Evolutionary conservation across 2,888 invertebrate genomes (phyloP), one percentile per base, ranked within the genome.

Genomic region (Pachymerium ferrugineum): DNA sequence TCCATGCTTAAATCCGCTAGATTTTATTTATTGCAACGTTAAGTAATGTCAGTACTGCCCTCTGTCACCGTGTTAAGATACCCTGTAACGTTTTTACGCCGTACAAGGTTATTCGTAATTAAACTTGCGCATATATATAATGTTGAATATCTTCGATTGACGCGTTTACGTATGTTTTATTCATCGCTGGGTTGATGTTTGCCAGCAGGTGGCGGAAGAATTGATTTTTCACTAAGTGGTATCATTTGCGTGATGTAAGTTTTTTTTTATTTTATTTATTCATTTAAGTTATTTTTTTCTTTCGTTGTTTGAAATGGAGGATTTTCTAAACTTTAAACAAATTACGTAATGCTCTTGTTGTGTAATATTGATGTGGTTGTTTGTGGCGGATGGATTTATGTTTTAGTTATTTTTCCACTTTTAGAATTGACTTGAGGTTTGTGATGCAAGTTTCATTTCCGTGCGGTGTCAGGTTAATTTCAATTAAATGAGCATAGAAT

Each of bases 401-500:
- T 28, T 62, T 62, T 62, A 6, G 62, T 62, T 28, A 62, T 62
- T 62, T 62, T 62, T n/a, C n/a, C n/a, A 62, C 25, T 28, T 28
- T 28, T 10, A 28, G 12, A 28, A 62, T 62, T 22, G 62, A 62
- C 62, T 62, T 62, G 62, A 62, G 62, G 62, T 62, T 62, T 62
- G 62, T 62, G 62, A 62, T 62, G 25, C 62, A 62, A 62, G 62
- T 62, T 62, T 62, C 62, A 62, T 62, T 62, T 62, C 28, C 62
- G 62, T 8, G 62, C 62, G 62, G 22, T 62, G 62, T 62, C 62
- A 62, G 62, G 62, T 62, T 62, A 62, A 62, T 62, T 62, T 62
- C 62, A 62, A 62, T 62, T 62, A 62, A 62, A 62, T 62, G 62
- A 25, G 62, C 62, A 62, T 62, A 62, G 62, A 62, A 62, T 62